A percentile compares a stretch with the other conserved stretches of the same genome.
Conservation (phyloP, 2,113 vertebrate species). For the Prochilodus magdalenae region DNA sequence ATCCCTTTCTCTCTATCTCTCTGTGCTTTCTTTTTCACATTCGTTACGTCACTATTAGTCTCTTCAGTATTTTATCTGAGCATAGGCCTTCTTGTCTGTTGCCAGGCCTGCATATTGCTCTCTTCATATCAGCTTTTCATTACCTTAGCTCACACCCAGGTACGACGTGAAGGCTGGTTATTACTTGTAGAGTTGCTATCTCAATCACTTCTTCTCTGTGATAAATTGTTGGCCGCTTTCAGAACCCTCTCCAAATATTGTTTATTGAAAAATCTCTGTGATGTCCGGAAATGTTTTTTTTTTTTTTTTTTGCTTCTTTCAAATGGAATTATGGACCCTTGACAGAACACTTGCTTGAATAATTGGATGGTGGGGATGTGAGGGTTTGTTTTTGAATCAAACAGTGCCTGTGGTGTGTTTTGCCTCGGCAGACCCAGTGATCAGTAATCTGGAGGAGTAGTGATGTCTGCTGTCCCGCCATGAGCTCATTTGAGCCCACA, state of each 20-base stretch:
- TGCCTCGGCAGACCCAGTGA: conserved; percentile 58
- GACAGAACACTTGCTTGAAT: conserved; percentile 68
- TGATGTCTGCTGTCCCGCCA: conserved; percentile 39
- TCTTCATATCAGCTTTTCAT: conserved; percentile 34
- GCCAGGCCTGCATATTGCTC: conserved; percentile 34
- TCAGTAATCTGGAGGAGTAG: conserved; percentile 47
- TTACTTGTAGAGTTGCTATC: conserved; percentile 47
- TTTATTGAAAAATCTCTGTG: conserved; percentile 69
- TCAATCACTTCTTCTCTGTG: conserved; percentile 40
- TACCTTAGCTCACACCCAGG: conserved; percentile 34
- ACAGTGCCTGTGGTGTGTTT: conserved; percentile 69
- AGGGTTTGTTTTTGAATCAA: conserved; percentile 63
- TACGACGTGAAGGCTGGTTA: conserved; percentile 32
- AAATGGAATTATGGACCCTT: conserved; percentile 67
- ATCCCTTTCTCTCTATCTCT: background rate
- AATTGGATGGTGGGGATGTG: conserved; percentile 71
- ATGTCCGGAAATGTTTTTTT: conserved; percentile 64
- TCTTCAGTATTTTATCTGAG: conserved; percentile 34
- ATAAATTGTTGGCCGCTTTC: conserved; percentile 65
- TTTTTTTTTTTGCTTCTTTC: conserved; percentile 52
- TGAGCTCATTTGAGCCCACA: conserved; percentile 42
- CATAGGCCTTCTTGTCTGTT: conserved; percentile 1
- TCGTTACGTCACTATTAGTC: conserved; percentile 4
- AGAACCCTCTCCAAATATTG: conserved; percentile 41
- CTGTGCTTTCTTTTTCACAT: background rate